A percentile compares a stretch with the other conserved stretches of the same genome.
These are phyloP conservation scores for Chiloscyllium plagiosum DNA, from an alignment of 2,113 vertebrate genomes.

Conservation along the genomic window DNA sequence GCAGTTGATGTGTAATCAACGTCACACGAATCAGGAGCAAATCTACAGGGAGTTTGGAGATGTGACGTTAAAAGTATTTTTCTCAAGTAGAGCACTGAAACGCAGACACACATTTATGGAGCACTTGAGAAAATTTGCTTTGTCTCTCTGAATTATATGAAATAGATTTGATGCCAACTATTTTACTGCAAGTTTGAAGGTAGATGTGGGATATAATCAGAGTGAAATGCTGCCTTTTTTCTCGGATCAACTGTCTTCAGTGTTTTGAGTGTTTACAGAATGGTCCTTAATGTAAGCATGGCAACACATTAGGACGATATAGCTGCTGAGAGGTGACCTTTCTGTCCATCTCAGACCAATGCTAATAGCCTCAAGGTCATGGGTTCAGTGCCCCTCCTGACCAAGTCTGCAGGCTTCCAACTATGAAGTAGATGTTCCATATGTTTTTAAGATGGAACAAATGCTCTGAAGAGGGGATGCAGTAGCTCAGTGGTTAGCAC, in stretches of 20 bases:
- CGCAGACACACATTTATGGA: not conserved
- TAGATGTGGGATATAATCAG: not conserved
- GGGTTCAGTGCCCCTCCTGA: too few relatives aligned
- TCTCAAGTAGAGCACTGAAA: not conserved
- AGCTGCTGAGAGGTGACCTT: not conserved
- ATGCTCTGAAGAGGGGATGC: too few relatives aligned
- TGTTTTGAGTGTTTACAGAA: not conserved
- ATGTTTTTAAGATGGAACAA: too few relatives aligned
- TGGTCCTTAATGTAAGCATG: not conserved
- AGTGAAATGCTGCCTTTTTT: not conserved
- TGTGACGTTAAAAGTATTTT: not conserved
- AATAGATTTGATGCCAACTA: not conserved
- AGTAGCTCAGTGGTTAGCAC: too few relatives aligned
- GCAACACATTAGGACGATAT: not conserved
- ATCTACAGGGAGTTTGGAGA: not conserved
- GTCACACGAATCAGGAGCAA: not conserved
- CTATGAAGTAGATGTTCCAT: too few relatives aligned
- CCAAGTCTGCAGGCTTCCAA: too few relatives aligned
- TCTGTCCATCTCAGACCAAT: not conserved
- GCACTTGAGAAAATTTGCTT: not conserved
- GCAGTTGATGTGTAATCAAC: not conserved
- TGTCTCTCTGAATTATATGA: not conserved
- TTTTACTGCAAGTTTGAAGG: not conserved
- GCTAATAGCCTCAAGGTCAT: too few relatives aligned
- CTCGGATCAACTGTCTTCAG: not conserved